Evolutionary conservation across 1,140 invertebrate species (phyloP).

Genomic region (Brachionus koreanus): DNA sequence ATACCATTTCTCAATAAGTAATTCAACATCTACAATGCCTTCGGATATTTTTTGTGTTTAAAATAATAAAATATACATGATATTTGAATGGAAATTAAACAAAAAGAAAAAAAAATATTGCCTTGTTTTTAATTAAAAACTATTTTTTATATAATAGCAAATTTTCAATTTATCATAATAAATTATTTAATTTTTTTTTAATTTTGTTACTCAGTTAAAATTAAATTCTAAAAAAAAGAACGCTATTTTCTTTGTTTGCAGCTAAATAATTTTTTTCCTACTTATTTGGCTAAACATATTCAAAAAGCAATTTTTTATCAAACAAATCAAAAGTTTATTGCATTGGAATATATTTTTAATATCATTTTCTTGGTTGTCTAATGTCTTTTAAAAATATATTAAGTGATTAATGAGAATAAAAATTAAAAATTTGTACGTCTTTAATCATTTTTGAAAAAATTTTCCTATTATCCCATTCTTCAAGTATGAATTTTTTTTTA

Average conservation of each 20-base stretch:
- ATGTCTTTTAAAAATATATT: background rate
- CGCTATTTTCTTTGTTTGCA: no score
- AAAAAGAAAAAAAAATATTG: background rate
- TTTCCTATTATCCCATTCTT: no score
- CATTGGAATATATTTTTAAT: background rate
- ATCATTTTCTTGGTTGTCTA: background rate
- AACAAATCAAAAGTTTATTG: no score
- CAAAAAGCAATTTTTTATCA: no score
- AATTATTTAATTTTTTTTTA: no score
- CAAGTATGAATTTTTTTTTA: no score
- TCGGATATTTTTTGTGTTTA: background rate
- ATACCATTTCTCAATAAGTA: background rate
- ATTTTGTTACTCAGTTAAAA: background rate
- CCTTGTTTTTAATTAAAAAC: background rate
- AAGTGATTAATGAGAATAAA: background rate
- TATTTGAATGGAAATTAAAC: background rate
- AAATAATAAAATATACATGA: background rate
- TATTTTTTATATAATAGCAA: no score
- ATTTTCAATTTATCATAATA: no score
- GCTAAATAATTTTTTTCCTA: no score
- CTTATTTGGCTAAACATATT: no score
- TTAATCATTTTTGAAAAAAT: background rate
- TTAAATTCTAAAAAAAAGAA: background rate
- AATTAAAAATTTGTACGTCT: background rate
- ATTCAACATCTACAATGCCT: background rate